These are phyloP conservation scores for Acanthosepion pharaonis DNA, from an alignment of 2,888 invertebrate genomes.

Conservation along the genomic window DNA sequence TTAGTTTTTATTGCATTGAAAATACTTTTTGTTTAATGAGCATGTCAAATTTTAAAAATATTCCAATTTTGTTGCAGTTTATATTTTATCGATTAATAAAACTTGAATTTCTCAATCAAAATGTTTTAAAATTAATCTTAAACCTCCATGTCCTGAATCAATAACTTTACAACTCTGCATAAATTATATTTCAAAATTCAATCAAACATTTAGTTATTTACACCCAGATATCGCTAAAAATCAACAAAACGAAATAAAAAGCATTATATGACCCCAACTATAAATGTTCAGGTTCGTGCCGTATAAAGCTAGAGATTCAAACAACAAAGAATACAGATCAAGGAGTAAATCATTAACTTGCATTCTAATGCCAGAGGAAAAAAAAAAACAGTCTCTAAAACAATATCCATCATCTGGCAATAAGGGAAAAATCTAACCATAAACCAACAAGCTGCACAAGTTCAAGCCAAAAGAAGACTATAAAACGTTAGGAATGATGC, in stretches of 20 bases:
- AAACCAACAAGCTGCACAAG: not conserved
- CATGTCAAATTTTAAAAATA: too few relatives aligned
- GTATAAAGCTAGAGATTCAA: not conserved
- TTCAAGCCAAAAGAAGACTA: not conserved
- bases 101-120: too few relatives aligned
- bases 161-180: too few relatives aligned
- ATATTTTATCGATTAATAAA: too few relatives aligned
- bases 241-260: too few relatives aligned
- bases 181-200: not conserved
- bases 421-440: not conserved
- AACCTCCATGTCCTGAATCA: too few relatives aligned
- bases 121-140: too few relatives aligned
- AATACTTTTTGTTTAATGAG: too few relatives aligned
- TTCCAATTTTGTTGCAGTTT: too few relatives aligned
- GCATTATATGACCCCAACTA: not conserved
- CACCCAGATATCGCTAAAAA: too few relatives aligned
- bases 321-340: not conserved
- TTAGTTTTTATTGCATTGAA: too few relatives aligned
- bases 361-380: not conserved
- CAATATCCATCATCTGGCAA: not conserved
- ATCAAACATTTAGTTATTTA: not conserved
- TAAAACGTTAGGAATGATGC: not conserved
- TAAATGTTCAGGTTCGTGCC: not conserved
- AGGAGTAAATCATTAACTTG: not conserved
- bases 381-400: not conserved